Evolutionary conservation across 1,140 invertebrate genomes (phyloP), one percentile per base, ranked within the genome.

Genomic region (Scylla paramamosain): DNA sequence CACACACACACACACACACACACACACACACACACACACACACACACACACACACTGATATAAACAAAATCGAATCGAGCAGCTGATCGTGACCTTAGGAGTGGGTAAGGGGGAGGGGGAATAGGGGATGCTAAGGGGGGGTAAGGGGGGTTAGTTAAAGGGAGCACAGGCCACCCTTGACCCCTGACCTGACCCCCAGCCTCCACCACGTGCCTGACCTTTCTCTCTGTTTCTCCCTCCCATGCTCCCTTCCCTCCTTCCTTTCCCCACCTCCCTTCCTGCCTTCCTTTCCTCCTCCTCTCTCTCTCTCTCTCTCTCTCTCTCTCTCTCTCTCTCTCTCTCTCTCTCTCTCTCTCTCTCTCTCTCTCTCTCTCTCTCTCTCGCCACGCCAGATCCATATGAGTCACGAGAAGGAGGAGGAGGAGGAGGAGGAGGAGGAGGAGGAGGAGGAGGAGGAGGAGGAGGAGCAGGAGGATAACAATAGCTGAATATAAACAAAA

Each of bases 161-260:
- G 67, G 67, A 77, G 20, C 67, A 77, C 67, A 77, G 16, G 67
- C 67, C 67, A 77, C 67, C 67, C 67, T 77, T 77, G 67, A 77
- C 67, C 67, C 20, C 4, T 77, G 67, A 77, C 67, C 67, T 77
- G 67, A 77, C 25, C 67, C 59, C 67, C 67, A 77, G 67, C 67
- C 67, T 77, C 67, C 67, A n/a, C 20, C 67, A n/a, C 67, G 67
- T 77, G 67, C 67, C 67, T 77, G 67, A 77, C 67, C 67, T 77
- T 77, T 77, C 67, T n/a, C 67, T 77, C 67, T 20, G 7, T 1
- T n/a, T 0, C 16, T n/a, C 67, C 67, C 20, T n/a, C 25, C 67
- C 20, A 1, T n/a, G 1, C 39, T 39, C n/a, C 67, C 67, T 20
- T 7, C 8, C 67, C 16, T n/a, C 10, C 67, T 77, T 3, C 67